Evolutionary conservation across 2,113 vertebrate species (phyloP).

Genomic region (Pithys albifrons): DNA sequence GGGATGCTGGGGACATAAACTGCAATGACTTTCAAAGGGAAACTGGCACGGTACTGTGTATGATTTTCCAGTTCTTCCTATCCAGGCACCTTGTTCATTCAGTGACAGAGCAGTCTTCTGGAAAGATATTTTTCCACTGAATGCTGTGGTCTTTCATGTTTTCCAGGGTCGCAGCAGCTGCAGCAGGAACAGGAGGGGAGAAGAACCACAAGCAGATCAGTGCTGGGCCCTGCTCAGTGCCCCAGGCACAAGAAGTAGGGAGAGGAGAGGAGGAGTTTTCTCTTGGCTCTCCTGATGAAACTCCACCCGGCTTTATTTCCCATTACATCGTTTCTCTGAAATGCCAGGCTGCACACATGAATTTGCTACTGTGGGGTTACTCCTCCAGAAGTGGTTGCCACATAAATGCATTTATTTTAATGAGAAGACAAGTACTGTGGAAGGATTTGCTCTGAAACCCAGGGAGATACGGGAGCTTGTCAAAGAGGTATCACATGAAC

Average conservation of each 20-base stretch:
- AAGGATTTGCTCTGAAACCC: not conserved
- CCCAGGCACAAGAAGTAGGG: not conserved
- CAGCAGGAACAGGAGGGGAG: not conserved
- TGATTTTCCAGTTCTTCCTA: not conserved
- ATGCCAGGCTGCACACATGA: not conserved
- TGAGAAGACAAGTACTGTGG: not conserved
- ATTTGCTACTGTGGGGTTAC: not conserved
- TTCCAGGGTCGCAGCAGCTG: fast-evolving
- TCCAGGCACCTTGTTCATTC: not conserved
- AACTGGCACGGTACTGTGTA: not conserved
- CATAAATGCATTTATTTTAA: not conserved
- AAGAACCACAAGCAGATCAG: not conserved
- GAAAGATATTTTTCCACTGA: not conserved
- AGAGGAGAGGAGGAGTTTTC: not conserved
- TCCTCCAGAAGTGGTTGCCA: not conserved
- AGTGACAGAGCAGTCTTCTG: not conserved
- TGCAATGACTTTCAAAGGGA: not conserved
- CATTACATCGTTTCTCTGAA: not conserved
- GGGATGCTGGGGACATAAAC: not conserved
- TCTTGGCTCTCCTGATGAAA: not conserved
- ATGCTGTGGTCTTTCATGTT: not conserved
- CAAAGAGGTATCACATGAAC: not conserved
- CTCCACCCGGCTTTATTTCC: not conserved
- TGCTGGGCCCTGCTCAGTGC: not conserved
- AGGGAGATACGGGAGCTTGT: not conserved